Evolutionary conservation across 2,113 vertebrate species (phyloP), one percentile per base, ranked within the genome.

Genomic region (Gymnarchus niloticus): DNA sequence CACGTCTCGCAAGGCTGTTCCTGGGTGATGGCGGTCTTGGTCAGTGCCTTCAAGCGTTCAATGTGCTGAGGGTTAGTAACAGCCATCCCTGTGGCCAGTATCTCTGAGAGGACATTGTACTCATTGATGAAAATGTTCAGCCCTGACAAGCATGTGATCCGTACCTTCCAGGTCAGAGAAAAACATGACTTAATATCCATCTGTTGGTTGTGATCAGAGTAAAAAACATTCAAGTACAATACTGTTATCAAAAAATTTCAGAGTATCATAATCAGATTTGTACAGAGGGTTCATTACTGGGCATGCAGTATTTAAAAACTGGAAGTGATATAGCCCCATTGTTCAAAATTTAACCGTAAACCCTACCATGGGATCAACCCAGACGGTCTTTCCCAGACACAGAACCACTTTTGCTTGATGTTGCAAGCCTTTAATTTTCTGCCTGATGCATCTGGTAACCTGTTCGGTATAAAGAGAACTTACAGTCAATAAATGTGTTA

Each of bases 351-450:
- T n/a, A 33, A 5, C 6, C 6, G 37, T 2, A 41, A 9, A 52
- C 33, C 94, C 78, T 93, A 99, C 98, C 97, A 99, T 95, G 3
- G 95, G 94, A 90, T 99, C 96, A 52, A 99, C 89, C 94, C 98
- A 99, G 87, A 96, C 56, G 0, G 96, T 97, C 86, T 94, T 96
- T 88, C 95, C 97, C 86, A 99, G 91, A 81, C 93, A 91, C 83
- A 96, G 88, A 0, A 96, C 92, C 8, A 95, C 94, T 92, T 94
- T 96, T 84, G 96, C 97, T 69, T 94, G 93, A 90, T 98, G 98
- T 0, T 90, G 56, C 88, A 96, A 94, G 84, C 96, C 94, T 91
- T 87, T 91, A 87, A 99, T 96, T 92, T 96, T 97, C 82, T 92
- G 87, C 89, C 91, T 89, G 89, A 99, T 94, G 41, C 90, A 88